Evolutionary conservation across 2,797 vertebrate genomes (phyloP).

Genomic region (Arrhamphus sclerolepis): DNA sequence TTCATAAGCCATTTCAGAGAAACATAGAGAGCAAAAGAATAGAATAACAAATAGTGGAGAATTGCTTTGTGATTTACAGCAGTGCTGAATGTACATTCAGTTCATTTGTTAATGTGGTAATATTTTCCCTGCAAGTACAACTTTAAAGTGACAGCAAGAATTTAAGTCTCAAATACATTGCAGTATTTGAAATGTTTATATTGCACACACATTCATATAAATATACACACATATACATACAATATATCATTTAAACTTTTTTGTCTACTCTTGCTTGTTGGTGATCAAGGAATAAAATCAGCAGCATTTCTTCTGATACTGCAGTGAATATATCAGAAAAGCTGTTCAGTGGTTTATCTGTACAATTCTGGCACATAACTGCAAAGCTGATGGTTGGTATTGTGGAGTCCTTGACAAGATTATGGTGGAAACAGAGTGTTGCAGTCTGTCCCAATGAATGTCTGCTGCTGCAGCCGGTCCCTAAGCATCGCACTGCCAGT

Average conservation of each 20-base stretch:
- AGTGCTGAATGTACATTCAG: background rate
- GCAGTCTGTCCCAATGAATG: constrained; percentile 38
- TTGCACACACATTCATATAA: too few relatives aligned
- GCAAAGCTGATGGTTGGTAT: constrained; percentile 30
- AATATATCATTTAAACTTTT: too few relatives aligned
- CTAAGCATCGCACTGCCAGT: constrained; percentile 58
- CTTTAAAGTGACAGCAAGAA: background rate
- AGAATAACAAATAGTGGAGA: background rate
- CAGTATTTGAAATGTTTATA: too few relatives aligned
- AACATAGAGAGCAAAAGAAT: constrained; percentile 1
- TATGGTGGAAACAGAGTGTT: constrained; percentile 45
- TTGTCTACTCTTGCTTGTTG: too few relatives aligned
- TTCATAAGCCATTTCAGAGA: constrained; percentile 14
- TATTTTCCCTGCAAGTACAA: background rate
- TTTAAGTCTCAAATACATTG: background rate
- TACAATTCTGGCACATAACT: constrained; percentile 41
- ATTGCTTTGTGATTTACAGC: background rate
- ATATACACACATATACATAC: too few relatives aligned
- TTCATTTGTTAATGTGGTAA: background rate
- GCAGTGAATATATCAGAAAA: constrained; percentile 17
- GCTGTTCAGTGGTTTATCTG: constrained; percentile 30
- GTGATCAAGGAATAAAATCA: too few relatives aligned
- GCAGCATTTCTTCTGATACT: too few relatives aligned
- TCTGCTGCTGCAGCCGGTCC: constrained; percentile 56
- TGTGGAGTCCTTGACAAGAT: constrained; percentile 41